Percentiles rank a stretch among this genome's conserved stretches.
phyloP scores from a whole-genome alignment of 2,888 invertebrate genomes.

The Caenorhabditis zanzibari region DNA sequence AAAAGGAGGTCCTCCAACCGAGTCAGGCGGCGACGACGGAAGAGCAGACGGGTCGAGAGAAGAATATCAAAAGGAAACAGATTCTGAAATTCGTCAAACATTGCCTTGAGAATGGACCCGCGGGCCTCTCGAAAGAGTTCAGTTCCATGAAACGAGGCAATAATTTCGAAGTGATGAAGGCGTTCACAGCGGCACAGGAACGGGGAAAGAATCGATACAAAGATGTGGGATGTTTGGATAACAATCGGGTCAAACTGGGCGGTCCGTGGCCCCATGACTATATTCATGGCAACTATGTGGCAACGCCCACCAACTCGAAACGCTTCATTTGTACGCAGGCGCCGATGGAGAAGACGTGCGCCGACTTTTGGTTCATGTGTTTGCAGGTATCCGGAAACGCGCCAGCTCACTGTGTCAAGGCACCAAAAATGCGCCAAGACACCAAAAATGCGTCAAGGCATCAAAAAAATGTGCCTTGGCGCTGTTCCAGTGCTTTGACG shows the following conservation, averaged over 20 bases:
- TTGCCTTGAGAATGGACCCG: slow-evolving; percentile 52
- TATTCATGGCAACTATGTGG: slow-evolving; percentile 70
- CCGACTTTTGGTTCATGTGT: slow-evolving; percentile 70
- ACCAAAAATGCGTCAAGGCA: slow-evolving; percentile 18
- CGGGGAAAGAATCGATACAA: slow-evolving; percentile 60
- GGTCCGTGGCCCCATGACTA: slow-evolving; percentile 59
- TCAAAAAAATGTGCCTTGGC: background rate
- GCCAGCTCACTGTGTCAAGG: slow-evolving; percentile 1
- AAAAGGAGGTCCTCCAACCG: background rate
- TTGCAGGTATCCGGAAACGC: slow-evolving; percentile 41
- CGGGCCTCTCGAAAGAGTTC: slow-evolving; percentile 59
- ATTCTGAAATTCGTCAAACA: slow-evolving; percentile 49
- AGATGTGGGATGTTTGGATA: slow-evolving; percentile 70
- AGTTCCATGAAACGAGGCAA: slow-evolving; percentile 48
- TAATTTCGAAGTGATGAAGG: slow-evolving; percentile 62
- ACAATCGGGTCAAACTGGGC: slow-evolving; percentile 58
- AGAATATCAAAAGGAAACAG: slow-evolving; percentile 8
- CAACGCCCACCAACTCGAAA: slow-evolving; percentile 53
- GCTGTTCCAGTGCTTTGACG: too few relatives aligned
- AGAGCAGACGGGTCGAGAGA: background rate
- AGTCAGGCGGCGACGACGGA: background rate
- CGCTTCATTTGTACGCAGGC: slow-evolving; percentile 73
- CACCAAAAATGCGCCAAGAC: slow-evolving; percentile 11
- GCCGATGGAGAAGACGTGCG: slow-evolving; percentile 65
- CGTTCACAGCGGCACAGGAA: slow-evolving; percentile 54